Conservation (phyloP, 1,140 invertebrate species). For the Rhyacophila brunnea region DNA sequence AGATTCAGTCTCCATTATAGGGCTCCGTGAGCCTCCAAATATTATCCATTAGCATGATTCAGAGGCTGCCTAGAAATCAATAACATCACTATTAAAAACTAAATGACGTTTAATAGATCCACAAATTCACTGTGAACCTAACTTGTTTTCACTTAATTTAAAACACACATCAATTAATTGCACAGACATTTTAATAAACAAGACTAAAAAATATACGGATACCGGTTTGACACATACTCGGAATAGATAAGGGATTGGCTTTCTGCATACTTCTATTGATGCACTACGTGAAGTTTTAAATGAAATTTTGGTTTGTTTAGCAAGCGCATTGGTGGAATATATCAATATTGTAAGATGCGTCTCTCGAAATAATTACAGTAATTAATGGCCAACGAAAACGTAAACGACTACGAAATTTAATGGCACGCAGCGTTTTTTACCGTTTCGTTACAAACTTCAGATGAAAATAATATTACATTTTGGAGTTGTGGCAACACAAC, state of each 20-base stretch:
- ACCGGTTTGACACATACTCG: constrained; percentile 28
- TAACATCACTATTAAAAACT: constrained; percentile 5
- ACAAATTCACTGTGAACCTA: background rate
- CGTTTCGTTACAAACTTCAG: constrained; percentile 25
- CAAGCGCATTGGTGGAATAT: background rate
- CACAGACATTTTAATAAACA: background rate
- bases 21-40: constrained; percentile 46
- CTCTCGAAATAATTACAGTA: background rate
- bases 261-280: constrained; percentile 2
- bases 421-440: constrained; percentile 17
- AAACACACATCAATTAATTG: background rate
- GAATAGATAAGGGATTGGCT: constrained; percentile 7
- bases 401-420: background rate
- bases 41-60: constrained; percentile 54
- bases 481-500: too few relatives aligned
- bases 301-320: background rate
- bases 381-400: constrained; percentile 16
- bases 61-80: background rate
- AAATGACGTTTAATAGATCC: background rate
- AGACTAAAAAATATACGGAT: constrained; percentile 10
- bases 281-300: background rate
- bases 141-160: background rate
- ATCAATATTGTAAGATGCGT: constrained; percentile 4
- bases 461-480: constrained; percentile 16
- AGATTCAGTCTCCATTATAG: constrained; percentile 62